phyloP scores from a whole-genome alignment of 1,140 invertebrate genomes.

The Dufourea novaeangliae region DNA sequence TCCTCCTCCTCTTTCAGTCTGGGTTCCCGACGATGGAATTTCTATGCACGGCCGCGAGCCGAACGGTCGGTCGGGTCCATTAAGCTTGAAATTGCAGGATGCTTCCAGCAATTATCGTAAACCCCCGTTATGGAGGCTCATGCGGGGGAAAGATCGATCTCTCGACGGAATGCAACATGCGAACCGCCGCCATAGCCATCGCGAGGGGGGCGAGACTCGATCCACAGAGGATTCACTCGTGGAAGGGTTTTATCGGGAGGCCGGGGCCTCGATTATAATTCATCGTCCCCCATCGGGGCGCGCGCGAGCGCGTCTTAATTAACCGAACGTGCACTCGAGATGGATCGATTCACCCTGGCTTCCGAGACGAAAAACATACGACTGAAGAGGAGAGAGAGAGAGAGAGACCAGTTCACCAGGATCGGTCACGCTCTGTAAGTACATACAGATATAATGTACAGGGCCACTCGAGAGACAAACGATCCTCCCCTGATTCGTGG shows the following conservation, averaged over 20 bases:
- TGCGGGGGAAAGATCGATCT: conserved; percentile 51
- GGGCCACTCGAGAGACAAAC: not conserved
- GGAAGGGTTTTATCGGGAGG: conserved; percentile 51
- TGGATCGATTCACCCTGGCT: conserved; percentile 37
- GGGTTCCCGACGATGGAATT: conserved; percentile 31
- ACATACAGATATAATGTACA: too few relatives aligned
- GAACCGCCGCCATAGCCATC: not conserved
- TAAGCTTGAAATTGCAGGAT: conserved; percentile 69
- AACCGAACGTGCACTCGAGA: conserved; percentile 47
- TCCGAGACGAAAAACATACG: conserved; percentile 20
- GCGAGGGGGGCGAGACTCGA: not conserved
- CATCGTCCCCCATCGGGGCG: conserved; percentile 50
- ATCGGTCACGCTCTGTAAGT: conserved; percentile 27
- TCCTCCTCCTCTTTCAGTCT: not conserved
- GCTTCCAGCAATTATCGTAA: conserved; percentile 67
- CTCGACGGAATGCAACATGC: conserved; percentile 38
- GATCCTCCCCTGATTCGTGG: not conserved
- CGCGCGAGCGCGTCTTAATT: conserved; percentile 58
- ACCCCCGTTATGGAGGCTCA: conserved; percentile 60
- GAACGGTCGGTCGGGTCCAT: conserved; percentile 23
- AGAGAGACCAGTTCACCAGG: not conserved
- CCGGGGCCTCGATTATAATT: conserved; percentile 55
- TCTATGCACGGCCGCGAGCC: not conserved
- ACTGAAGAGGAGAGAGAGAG: too few relatives aligned
- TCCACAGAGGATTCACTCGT: conserved; percentile 33